Base-by-base conservation (phyloP, 2,113 vertebrate species). In the Hoplias malabaricus region DNA sequence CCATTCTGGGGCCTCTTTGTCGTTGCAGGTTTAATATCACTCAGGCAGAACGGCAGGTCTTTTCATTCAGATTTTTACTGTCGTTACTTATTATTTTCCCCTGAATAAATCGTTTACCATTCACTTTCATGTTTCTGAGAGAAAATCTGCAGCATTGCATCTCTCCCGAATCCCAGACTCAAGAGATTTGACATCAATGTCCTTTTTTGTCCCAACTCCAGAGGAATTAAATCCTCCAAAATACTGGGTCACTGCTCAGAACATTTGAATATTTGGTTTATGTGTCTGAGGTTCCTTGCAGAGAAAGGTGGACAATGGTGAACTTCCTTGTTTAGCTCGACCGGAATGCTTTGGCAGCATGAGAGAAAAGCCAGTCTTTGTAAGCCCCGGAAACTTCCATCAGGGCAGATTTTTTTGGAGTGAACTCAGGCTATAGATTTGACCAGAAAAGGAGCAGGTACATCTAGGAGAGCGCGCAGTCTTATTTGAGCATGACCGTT, bases 291-390 rank as follows among this genome's bases (percentile, higher is more conserved):
- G 78, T 86, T 89, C 74, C 87, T 88, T 85, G 77, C 69, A 69
- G 84, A 83, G 75, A 86, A 86, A 86, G 85, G 81, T 82, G 79
- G 84, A 92, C 90, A 93, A 92, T 90, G 79, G 85, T 80, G 68
- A 75, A 86, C 86, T 91, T 92, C 88, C 89, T 86, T 87, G 83
- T 87, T 84, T 82, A 81, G 81, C 75, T 38, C 57, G 73, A 2
- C 69, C 85, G 86, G 89, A 91, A 91, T 89, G 88, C 65, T 74
- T 79, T 77, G 61, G 76, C 73, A 80, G 82, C 76, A 75, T 77
- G 50, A 73, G 50, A 75, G 74, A 56, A 66, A 78, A 68, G 13
- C 66, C 36, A 48, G 74, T 1, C 53, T 86, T 85, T 86, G 85
- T 88, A 82, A 73, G 65, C 59, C n/a, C 73, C 57, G 73, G 82